Base-by-base conservation (phyloP, 2,797 vertebrate species). In the Sibirionetta formosa region DNA sequence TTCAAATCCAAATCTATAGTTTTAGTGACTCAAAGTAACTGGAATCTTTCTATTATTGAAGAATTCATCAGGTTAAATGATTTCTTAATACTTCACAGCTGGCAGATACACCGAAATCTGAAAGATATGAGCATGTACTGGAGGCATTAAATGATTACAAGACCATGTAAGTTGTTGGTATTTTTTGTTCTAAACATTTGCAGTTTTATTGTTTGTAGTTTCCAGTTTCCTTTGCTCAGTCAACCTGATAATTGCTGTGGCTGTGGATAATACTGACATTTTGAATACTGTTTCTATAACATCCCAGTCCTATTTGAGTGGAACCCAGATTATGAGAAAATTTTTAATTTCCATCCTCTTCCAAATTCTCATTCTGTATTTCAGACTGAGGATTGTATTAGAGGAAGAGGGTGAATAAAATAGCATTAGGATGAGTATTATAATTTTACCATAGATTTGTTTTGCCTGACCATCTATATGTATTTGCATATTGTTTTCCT, bases 121-220 rank as follows among this genome's bases (percentile, higher is more conserved):
- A 99, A 97, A 98, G 99, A 98, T 99, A 99, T 88, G 98, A 99
- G 94, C 98, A 98, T 96, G 98, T 99, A 97, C 97, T 99, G 95
- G 98, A 99, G 96, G 99, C 99, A 84, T 98, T 99, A 97, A 99
- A 99, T 98, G 99, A 98, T 98, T 99, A 99, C 98, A 99, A 98
- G 94, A 99, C 98, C 96, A 99, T 99, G 99, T 99, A 98, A 99
- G 99, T 99, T 96, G 64, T 80, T 90, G 51, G 16, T 36, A 31
- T 53, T 89, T 54, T 17, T 72, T 69, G 7, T 83, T 94, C 82
- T 87, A 38, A 80, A n/a, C 64, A 12, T 70, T 71, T 42, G 6
- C 38, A 42, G 38, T 20, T 64, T 64, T 14, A 14, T 38, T 51
- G 17, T 4, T 75, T 69, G 48, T 15, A 44, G 33, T 76, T 19